Conservation (phyloP, 1,140 invertebrate genomes). For the Periplaneta americana region DNA sequence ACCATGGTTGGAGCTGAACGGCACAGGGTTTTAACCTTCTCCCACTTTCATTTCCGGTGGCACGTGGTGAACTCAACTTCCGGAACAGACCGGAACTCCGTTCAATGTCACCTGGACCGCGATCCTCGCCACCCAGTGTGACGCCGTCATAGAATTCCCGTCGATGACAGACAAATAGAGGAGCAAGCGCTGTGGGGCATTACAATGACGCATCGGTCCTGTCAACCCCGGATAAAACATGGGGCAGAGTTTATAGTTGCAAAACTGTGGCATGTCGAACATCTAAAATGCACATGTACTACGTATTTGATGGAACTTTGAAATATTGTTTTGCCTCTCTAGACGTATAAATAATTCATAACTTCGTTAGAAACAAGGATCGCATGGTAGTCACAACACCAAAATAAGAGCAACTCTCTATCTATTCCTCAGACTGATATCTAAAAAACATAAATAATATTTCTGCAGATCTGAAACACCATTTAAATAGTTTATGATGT, state of each 20-base stretch:
- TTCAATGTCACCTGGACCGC: not conserved
- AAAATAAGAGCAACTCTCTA: not conserved
- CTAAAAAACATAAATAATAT: too few relatives aligned
- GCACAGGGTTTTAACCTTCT: not conserved
- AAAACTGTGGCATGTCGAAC: not conserved
- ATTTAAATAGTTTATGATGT: too few relatives aligned
- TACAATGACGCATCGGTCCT: not conserved
- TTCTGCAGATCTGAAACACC: too few relatives aligned
- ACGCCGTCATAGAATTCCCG: not conserved
- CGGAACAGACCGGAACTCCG: not conserved
- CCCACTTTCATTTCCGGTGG: not conserved
- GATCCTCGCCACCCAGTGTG: not conserved
- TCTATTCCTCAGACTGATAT: not conserved
- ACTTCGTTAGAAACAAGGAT: not conserved
- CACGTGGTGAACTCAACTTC: not conserved
- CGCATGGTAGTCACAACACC: not conserved
- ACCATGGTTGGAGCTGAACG: too few relatives aligned
- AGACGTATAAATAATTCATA: not conserved
- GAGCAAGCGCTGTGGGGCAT: not conserved
- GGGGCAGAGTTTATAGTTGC: not conserved
- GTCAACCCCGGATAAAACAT: not conserved
- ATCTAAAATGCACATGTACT: not conserved
- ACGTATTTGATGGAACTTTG: not conserved
- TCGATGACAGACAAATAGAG: not conserved
- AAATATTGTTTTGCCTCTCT: not conserved